Base-by-base conservation (phyloP, 2,888 invertebrate genomes). In the Exephanes ischioxanthus region DNA sequence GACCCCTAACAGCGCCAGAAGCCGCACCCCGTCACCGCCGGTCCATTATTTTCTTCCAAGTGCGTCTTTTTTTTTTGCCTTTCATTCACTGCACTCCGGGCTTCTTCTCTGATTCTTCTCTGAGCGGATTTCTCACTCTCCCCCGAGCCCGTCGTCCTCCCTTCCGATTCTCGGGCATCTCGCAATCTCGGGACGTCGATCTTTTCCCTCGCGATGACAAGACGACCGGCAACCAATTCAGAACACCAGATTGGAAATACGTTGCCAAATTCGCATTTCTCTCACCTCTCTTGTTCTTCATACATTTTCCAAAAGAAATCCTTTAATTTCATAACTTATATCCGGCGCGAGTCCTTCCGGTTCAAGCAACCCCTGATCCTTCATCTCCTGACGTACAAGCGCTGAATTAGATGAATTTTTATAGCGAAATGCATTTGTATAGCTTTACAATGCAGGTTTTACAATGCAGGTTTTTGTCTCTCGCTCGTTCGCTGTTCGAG, bases 41-140 rank as follows among this genome's bases (percentile, higher is more conserved):
- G n/a, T 58, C 53, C 41, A 37, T 55, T 72, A 22, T 80, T 73
- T 63, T 80, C 19, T 26, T 53, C 41, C 48, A 30, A n/a, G 26
- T 41, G 30, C 37, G 61, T 63, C 48, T 26, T 48, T 67, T 33
- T 33, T 22, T 71, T 72, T 22, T 6, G 7, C 33, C 58, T 45
- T 33, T 61, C 41, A 7, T 82, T 66, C 76, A 14, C 84, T 80
- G 45, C 48, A 79, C 67, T 48, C 63, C 53, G 45, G 16, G 19
- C 51, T 73, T 30, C 16, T 73, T 68, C 70, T 19, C 63, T 68
- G 22, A 37, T 73, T 30, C 16, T 73, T 68, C 70, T 19, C 63
- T 68, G 22, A 37, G 70, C 30, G 16, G 68, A 51, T 79, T 71
- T 72, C 11, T 14, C 22, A 3, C 9, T 70, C 33, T 41, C 55